Evolutionary conservation across 2,113 vertebrate species (phyloP).

Genomic region (Cettia cetti): DNA sequence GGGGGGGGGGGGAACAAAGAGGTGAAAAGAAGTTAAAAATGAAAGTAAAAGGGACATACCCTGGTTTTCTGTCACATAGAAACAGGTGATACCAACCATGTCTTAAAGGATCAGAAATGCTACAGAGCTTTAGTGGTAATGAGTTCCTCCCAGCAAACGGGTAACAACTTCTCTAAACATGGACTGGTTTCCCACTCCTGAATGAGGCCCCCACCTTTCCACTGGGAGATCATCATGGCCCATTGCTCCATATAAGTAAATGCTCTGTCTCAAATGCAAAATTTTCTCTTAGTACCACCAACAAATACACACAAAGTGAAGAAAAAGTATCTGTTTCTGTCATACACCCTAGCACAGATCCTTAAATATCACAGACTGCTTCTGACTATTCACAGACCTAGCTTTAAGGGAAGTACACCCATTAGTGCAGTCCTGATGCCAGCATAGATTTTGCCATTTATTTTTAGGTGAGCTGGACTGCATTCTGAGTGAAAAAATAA

Average conservation of each 20-base stretch:
- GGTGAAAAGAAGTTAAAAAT: not conserved
- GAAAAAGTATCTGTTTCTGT: not conserved
- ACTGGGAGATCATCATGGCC: not conserved
- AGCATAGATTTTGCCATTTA: slow-evolving; percentile 3
- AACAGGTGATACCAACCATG: not conserved
- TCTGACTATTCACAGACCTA: not conserved
- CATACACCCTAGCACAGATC: not conserved
- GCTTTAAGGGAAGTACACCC: not conserved
- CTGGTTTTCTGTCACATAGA: not conserved
- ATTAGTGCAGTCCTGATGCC: not conserved
- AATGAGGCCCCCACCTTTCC: not conserved
- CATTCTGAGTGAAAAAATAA: slow-evolving; percentile 1
- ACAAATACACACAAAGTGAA: not conserved
- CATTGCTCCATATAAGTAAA: not conserved
- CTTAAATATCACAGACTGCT: not conserved
- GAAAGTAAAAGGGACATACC: not conserved
- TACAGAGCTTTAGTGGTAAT: not conserved
- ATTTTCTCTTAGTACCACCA: not conserved
- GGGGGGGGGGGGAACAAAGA: rapidly evolving
- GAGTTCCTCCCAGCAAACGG: not conserved
- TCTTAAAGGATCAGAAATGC: not conserved
- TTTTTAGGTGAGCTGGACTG: slow-evolving; percentile 29
- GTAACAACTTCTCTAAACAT: not conserved
- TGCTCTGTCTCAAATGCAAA: not conserved
- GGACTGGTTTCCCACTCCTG: not conserved